phyloP scores from a whole-genome alignment of 2,113 vertebrate genomes.

The Heterotis niloticus region DNA sequence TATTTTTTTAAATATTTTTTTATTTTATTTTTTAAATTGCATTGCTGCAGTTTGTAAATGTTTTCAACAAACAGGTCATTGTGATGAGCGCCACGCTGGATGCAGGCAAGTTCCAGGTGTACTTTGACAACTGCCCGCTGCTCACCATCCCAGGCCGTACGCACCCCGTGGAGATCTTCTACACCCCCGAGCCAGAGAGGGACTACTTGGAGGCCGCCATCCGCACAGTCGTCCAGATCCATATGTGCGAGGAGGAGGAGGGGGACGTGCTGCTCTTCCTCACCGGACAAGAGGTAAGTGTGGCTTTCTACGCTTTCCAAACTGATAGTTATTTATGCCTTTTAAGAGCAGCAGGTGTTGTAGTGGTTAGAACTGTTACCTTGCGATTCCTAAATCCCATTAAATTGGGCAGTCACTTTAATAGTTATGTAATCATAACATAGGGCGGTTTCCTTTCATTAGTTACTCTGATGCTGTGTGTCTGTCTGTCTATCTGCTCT shows the following conservation, averaged over 20 bases:
- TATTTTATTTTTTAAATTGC: no score
- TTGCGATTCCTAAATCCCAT: no score
- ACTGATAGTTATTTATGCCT: not conserved
- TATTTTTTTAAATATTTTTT: no score
- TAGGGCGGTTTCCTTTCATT: no score
- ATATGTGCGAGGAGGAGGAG: slow-evolving; percentile 94
- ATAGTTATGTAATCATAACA: no score
- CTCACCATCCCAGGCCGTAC: slow-evolving; percentile 92
- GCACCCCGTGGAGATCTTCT: slow-evolving; percentile 96
- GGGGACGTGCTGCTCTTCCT: slow-evolving; percentile 89
- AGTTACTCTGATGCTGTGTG: no score
- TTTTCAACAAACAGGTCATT: slow-evolving; percentile 71
- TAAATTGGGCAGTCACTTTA: no score
- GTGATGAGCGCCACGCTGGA: slow-evolving; percentile 95
- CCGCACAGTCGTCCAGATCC: slow-evolving; percentile 92
- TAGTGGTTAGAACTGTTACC: not conserved
- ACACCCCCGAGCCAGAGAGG: slow-evolving; percentile 90
- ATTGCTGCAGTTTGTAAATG: not conserved
- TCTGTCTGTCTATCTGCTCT: no score
- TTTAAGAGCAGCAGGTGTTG: no score
- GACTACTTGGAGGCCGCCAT: slow-evolving; percentile 95
- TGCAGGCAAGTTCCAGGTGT: slow-evolving; percentile 94
- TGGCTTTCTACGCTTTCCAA: not conserved
- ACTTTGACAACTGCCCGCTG: slow-evolving; percentile 92
- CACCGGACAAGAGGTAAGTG: slow-evolving; percentile 89